These are phyloP conservation scores for Cheirogaleus medius DNA, from an alignment of 2,113 vertebrate species.

Conservation along the genomic window DNA sequence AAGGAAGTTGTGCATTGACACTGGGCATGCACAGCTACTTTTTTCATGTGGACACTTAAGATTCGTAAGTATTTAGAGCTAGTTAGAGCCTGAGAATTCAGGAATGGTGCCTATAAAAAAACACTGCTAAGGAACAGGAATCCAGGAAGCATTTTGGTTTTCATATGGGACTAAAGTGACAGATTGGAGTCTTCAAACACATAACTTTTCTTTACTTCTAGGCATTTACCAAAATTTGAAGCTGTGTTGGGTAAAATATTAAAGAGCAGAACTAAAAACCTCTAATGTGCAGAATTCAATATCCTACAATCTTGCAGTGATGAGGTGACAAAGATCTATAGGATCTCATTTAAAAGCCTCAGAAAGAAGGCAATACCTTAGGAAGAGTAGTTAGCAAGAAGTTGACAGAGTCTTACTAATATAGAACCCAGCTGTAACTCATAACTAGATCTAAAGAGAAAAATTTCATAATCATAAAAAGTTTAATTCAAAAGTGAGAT, in stretches of 20 bases:
- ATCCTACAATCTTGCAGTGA: background rate
- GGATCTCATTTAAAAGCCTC: background rate
- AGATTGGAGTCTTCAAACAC: background rate
- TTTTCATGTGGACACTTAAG: background rate
- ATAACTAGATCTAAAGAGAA: background rate
- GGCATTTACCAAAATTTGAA: background rate
- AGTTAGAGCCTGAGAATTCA: background rate
- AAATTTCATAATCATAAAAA: background rate
- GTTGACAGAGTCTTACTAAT: background rate
- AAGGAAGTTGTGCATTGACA: background rate
- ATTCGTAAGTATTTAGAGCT: background rate
- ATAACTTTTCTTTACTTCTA: background rate
- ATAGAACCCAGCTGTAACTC: background rate
- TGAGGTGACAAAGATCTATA: background rate
- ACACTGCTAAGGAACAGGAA: background rate
- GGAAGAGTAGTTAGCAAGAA: background rate
- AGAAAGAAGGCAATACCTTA: background rate
- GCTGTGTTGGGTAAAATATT: background rate
- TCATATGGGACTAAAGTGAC: background rate
- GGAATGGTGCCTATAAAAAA: background rate
- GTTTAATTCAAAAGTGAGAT: background rate
- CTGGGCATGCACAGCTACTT: background rate
- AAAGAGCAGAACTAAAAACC: background rate
- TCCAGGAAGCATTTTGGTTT: background rate
- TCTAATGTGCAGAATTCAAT: background rate